A percentile compares a stretch with the other conserved stretches of the same genome.
Conservation (phyloP, 35 echinoderm and acorn worm species). For the Apostichopus japonicus region DNA sequence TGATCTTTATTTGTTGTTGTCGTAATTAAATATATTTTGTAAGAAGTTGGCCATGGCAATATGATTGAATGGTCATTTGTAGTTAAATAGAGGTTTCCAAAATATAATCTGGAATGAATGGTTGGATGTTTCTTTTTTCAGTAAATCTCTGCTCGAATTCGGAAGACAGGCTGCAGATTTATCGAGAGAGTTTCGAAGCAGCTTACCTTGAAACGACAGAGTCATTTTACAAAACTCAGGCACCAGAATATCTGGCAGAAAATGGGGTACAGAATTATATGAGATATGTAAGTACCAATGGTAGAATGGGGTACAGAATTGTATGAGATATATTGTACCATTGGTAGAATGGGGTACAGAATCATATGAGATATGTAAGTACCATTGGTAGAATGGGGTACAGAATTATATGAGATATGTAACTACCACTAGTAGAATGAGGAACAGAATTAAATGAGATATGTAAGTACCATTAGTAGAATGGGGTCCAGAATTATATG, state of each 20-base stretch:
- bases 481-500: too few relatives aligned
- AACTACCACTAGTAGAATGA: conserved; percentile 12
- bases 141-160: conserved; percentile 90
- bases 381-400: conserved; percentile 73
- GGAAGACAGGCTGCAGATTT: conserved; percentile 95
- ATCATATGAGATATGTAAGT: conserved; percentile 99
- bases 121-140: conserved; percentile 32
- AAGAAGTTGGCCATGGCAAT: too few relatives aligned
- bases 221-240: conserved; percentile 89
- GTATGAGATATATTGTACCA: conserved; percentile 97
- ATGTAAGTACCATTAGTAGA: too few relatives aligned
- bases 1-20: too few relatives aligned
- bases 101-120: too few relatives aligned
- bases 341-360: conserved; percentile 92
- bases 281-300: conserved; percentile 90
- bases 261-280: conserved; percentile 99
- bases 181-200: conserved; percentile 92
- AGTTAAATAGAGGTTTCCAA: too few relatives aligned
- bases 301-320: conserved; percentile 96
- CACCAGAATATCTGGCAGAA: conserved; percentile 83
- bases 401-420: conserved; percentile 99
- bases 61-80: too few relatives aligned
- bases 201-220: conserved; percentile 96
- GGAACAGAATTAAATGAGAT: too few relatives aligned
- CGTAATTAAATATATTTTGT: too few relatives aligned